Conservation (phyloP, 2,888 invertebrate species). For the Nymphalis c-album region DNA sequence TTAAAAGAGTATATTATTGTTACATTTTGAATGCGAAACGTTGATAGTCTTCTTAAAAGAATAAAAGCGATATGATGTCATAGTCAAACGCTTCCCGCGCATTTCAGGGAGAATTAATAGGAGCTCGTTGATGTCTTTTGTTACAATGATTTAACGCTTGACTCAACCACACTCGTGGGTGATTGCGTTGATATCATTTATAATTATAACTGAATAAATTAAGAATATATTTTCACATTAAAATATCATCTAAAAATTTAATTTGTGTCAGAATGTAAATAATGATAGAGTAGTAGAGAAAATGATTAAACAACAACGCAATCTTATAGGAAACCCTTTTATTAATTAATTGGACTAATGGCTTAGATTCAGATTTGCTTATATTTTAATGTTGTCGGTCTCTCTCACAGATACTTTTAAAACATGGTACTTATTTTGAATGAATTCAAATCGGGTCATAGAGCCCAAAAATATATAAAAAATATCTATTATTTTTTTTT, state of each 20-base stretch:
- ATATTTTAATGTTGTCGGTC: no score
- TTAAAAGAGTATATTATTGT: background rate
- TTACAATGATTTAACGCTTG: constrained; percentile 39
- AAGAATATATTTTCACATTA: no score
- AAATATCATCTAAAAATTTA: no score
- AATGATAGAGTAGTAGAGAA: no score
- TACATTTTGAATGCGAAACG: background rate
- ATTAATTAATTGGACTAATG: no score
- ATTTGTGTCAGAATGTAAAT: no score
- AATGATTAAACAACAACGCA: no score
- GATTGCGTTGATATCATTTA: background rate
- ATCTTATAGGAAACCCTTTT: no score
- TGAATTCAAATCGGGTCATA: constrained; percentile 33
- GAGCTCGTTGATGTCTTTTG: constrained; percentile 77
- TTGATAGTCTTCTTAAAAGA: background rate
- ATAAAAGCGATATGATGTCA: constrained; percentile 6
- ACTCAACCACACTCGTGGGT: constrained; percentile 29
- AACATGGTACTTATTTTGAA: no score
- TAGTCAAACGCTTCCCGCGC: constrained; percentile 3
- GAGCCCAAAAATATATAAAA: constrained; percentile 40
- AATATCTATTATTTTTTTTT: constrained; percentile 62
- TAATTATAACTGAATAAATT: background rate
- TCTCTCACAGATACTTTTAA: no score
- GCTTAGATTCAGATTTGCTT: no score
- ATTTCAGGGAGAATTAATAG: constrained; percentile 35